Percentiles rank a stretch among this genome's conserved stretches.
phyloP scores from a whole-genome alignment of 2,888 invertebrate species.

The Troglohyphantes excavatus region DNA sequence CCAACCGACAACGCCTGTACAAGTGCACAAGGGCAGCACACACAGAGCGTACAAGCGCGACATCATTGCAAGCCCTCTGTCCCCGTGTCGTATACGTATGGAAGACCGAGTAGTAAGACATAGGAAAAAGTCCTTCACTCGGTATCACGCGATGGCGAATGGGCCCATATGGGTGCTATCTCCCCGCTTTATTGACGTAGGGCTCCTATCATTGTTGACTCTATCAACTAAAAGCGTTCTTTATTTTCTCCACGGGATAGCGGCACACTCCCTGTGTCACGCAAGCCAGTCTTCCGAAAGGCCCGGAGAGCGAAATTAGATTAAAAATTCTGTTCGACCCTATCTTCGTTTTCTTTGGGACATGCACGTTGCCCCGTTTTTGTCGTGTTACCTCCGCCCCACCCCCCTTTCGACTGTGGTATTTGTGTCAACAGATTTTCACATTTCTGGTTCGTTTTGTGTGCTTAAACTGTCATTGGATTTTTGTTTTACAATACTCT shows the following conservation, averaged over 20 bases:
- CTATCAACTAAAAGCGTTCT: conserved; percentile 76
- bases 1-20: background rate
- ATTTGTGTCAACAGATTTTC: conserved; percentile 30
- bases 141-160: conserved; percentile 12
- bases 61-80: background rate
- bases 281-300: background rate
- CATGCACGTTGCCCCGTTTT: background rate
- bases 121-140: conserved; percentile 28
- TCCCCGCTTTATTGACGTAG: conserved; percentile 62
- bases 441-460: conserved; percentile 6
- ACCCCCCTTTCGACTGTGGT: background rate
- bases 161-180: background rate
- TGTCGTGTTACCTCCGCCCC: background rate
- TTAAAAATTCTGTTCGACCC: conserved; percentile 42
- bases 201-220: conserved; percentile 65
- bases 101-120: background rate
- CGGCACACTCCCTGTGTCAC: conserved; percentile 55
- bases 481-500: background rate
- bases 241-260: conserved; percentile 54
- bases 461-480: background rate
- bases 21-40: background rate
- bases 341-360: conserved; percentile 6
- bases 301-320: conserved; percentile 37
- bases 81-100: background rate
- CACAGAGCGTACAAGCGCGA: conserved; percentile 5